Evolutionary conservation across 2,888 invertebrate species (phyloP), one percentile per base, ranked within the genome.

Genomic region (Sceliomorpha sp.): DNA sequence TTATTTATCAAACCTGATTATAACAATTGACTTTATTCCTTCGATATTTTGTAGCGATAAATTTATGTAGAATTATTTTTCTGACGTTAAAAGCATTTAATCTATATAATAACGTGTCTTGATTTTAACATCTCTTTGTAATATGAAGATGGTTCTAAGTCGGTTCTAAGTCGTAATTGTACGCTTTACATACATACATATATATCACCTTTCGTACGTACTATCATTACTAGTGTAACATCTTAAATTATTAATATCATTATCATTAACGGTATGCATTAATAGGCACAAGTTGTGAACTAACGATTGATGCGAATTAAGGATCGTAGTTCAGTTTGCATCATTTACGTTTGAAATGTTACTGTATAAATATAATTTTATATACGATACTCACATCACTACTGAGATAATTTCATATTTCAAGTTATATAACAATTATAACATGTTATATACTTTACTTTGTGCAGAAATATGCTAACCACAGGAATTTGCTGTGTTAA

Each of bases 201-300:
- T 58, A 70, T 56, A 60, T 58, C 70, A 70, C 66, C 66, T 50
- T 60, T 70, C 69, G 53, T 58, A 42, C 58, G 56, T 58, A 53
- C 42, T 53, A 31, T 56, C 69, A 63, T 64, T 58, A 40, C 47
- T 64, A 69, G 51, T 31, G 13, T 60, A 62, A 39, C 48, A 66
- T 53, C 29, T 47, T 58, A 48, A 62, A 67, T 34, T 62, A 66
- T 47, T 58, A 58, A 59, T 53, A 62, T 42, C 62, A 70, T 70
- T 51, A 64, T 63, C 67, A 67, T 71, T 67, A 71, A 34, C 40
- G 48, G 44, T 66, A 66, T 63, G 51, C 59, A 50, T 59, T 63
- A 58, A 63, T 67, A 71, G 66, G 71, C 63, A 67, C 59, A 63
- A 63, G 44, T 62, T 13, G 58, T 66, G 47, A 66, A 66, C 50